These are phyloP conservation scores for Callosobruchus maculatus DNA, from an alignment of 2,888 invertebrate species.

Conservation along the genomic window DNA sequence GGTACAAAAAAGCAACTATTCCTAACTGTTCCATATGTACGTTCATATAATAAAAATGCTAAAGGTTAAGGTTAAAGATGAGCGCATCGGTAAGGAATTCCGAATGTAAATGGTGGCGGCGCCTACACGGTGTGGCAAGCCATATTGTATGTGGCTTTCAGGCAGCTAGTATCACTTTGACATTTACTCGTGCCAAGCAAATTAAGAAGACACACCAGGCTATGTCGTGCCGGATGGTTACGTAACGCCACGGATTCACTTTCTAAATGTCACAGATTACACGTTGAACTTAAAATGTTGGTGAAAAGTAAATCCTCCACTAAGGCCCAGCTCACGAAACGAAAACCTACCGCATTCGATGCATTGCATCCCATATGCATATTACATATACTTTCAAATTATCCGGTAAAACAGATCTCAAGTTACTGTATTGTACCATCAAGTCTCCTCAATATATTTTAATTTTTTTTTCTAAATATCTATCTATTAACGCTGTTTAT, in stretches of 20 bases:
- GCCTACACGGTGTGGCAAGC: background rate
- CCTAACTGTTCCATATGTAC: background rate
- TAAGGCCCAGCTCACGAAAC: background rate
- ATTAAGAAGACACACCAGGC: background rate
- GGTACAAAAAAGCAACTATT: background rate
- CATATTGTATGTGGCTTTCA: background rate
- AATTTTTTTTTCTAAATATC: too few species aligned
- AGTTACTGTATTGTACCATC: too few species aligned
- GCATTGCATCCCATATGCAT: too few species aligned
- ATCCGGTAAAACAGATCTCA: too few species aligned
- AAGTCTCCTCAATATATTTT: too few species aligned
- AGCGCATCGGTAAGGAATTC: background rate
- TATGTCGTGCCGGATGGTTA: background rate
- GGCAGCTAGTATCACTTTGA: background rate
- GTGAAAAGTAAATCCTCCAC: background rate
- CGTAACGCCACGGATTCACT: background rate
- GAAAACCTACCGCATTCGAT: too few species aligned
- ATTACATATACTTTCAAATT: too few species aligned
- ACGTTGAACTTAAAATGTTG: background rate
- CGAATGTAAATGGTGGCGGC: background rate
- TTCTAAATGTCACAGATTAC: background rate
- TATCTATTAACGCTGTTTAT: too few species aligned
- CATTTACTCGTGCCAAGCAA: background rate
- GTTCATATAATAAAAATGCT: background rate
- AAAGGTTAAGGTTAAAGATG: background rate